Evolutionary conservation across 2,888 invertebrate species (phyloP).

Genomic region (Taphrorychus bicolor): DNA sequence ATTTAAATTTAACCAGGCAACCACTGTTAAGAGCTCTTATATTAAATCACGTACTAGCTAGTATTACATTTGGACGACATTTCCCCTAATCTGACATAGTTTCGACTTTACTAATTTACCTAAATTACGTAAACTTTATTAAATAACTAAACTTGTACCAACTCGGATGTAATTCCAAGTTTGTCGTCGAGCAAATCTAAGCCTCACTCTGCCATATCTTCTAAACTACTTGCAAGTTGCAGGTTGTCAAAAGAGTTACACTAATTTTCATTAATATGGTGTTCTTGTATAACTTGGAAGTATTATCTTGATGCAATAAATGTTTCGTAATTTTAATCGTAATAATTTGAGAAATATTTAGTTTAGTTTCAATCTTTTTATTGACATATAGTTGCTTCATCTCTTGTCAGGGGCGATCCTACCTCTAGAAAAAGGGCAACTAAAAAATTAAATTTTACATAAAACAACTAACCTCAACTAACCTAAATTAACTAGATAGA

Average conservation of each 20-base stretch:
- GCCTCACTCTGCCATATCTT: constrained; percentile 1
- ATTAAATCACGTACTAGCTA: constrained; percentile 33
- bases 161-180: constrained; percentile 30
- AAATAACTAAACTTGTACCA: constrained; percentile 43
- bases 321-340: too few species aligned
- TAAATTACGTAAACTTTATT: constrained; percentile 47
- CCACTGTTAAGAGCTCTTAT: neutral
- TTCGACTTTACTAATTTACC: constrained; percentile 42
- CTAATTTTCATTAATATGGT: too few species aligned
- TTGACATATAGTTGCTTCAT: too few species aligned
- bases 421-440: too few species aligned
- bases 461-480: too few species aligned
- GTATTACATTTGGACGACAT: constrained; percentile 34
- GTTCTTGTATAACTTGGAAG: too few species aligned
- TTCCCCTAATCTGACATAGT: constrained; percentile 38
- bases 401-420: too few species aligned
- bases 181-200: constrained; percentile 28
- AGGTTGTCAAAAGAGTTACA: neutral
- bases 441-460: too few species aligned
- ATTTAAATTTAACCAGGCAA: neutral
- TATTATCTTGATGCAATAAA: too few species aligned
- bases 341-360: too few species aligned
- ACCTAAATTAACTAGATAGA: too few species aligned
- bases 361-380: too few species aligned
- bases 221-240: neutral